Percentiles rank a stretch among this genome's conserved stretches.
Conservation (phyloP, 2,888 invertebrate species). For the Philaethria dido region DNA sequence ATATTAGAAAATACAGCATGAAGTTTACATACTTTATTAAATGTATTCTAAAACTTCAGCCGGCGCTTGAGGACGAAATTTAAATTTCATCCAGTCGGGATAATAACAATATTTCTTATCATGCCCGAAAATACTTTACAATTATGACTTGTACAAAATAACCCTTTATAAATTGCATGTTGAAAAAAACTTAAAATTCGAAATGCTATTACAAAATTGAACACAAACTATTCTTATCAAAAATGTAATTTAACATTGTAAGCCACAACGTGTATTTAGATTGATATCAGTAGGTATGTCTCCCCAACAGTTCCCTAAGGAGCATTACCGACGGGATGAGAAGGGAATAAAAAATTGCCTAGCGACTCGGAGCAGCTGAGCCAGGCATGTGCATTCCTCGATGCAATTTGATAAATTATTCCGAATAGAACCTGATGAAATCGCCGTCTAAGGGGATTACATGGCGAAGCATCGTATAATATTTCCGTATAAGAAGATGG, state of each 20-base stretch:
- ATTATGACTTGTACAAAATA: background rate
- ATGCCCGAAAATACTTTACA: background rate
- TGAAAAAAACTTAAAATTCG: background rate
- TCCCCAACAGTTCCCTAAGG: constrained; percentile 68
- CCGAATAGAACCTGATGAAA: constrained; percentile 70
- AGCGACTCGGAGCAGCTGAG: constrained; percentile 69
- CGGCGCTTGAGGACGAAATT: background rate
- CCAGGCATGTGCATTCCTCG: constrained; percentile 69
- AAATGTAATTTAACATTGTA: constrained; percentile 43
- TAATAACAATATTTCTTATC: background rate
- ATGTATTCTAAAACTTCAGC: constrained; percentile 16
- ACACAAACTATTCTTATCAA: constrained; percentile 32
- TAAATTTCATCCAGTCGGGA: constrained; percentile 2
- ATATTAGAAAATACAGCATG: constrained; percentile 4
- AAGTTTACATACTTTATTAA: constrained; percentile 21
- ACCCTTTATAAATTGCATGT: background rate
- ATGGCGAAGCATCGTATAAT: constrained; percentile 19
- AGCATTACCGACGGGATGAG: constrained; percentile 61
- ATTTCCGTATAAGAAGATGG: background rate
- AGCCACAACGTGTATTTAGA: constrained; percentile 56
- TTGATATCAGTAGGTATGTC: constrained; percentile 48
- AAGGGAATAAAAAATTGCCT: constrained; percentile 73
- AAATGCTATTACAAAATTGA: background rate
- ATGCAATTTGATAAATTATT: constrained; percentile 79
- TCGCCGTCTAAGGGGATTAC: constrained; percentile 52